Conservation (phyloP, 2,888 invertebrate species). For the Malthinus seriepunctatus region DNA sequence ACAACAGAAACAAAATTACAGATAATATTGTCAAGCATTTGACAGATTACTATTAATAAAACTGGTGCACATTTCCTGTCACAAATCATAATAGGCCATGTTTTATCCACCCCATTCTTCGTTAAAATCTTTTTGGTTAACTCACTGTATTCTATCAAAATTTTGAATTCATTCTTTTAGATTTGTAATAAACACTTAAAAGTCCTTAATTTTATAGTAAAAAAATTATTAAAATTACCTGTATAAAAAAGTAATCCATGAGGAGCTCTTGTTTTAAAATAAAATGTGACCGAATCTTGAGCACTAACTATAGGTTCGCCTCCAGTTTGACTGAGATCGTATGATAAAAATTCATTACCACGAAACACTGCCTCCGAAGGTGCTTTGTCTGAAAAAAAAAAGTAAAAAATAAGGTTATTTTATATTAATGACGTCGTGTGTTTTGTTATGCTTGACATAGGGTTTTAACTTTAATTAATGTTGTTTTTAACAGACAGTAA, state of each 20-base stretch:
- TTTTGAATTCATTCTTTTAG: no score
- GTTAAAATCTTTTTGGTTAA: no score
- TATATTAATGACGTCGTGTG: background rate
- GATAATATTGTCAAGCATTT: no score
- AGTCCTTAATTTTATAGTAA: conserved; percentile 17
- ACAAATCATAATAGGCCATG: no score
- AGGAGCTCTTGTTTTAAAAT: conserved; percentile 90
- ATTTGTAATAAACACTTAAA: no score
- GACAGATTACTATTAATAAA: no score
- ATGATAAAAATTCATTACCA: conserved; percentile 89
- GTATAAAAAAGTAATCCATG: conserved; percentile 92
- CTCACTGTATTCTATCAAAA: no score
- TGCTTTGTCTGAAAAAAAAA: conserved; percentile 73
- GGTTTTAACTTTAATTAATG: background rate
- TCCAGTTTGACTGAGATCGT: conserved; percentile 84
- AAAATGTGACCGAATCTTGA: conserved; percentile 86
- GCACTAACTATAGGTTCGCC: conserved; percentile 88
- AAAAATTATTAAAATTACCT: conserved; percentile 71
- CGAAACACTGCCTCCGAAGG: conserved; percentile 93
- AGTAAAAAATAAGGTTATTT: background rate
- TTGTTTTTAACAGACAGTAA: conserved; percentile 3
- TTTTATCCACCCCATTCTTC: no score
- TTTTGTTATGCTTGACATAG: background rate
- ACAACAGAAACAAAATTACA: no score
- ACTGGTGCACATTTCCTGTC: no score